Percentiles rank a stretch among this genome's conserved stretches.
Conservation (phyloP, 2,113 vertebrate species). For the Panthera leo region DNA sequence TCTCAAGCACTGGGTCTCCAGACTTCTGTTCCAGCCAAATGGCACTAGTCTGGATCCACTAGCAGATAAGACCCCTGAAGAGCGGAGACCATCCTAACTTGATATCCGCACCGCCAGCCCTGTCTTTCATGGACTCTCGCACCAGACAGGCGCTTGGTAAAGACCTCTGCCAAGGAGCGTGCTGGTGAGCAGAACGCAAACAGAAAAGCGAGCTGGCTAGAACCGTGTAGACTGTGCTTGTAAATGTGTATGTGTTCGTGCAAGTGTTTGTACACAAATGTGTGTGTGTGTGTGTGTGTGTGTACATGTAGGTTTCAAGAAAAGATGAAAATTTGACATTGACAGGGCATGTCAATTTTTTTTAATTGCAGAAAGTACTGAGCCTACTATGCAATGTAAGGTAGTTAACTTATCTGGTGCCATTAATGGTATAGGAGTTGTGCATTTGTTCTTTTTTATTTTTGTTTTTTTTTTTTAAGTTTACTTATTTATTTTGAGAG, state of each 20-base stretch:
- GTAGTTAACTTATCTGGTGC: too few relatives aligned
- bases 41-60: not conserved
- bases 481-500: too few relatives aligned
- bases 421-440: not conserved
- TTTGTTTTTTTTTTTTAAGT: too few relatives aligned
- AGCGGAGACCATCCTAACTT: fast-evolving
- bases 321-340: not conserved
- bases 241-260: not conserved
- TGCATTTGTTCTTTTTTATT: fast-evolving
- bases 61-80: not conserved
- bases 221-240: not conserved
- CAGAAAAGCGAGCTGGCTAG: too few relatives aligned
- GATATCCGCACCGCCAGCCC: not conserved
- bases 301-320: not conserved
- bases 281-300: not conserved
- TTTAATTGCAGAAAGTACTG: not conserved
- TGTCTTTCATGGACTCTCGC: too few relatives aligned
- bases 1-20: constrained; percentile 29
- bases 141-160: too few relatives aligned
- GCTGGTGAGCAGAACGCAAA: not conserved
- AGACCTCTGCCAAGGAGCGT: not conserved
- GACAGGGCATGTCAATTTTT: too few relatives aligned
- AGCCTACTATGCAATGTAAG: fast-evolving
- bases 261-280: not conserved
- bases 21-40: constrained; percentile 15